Percentiles rank a stretch among this genome's conserved stretches.
Evolutionary conservation across 2,888 invertebrate species (phyloP).

Genomic region (Pseudococcus longispinus): DNA sequence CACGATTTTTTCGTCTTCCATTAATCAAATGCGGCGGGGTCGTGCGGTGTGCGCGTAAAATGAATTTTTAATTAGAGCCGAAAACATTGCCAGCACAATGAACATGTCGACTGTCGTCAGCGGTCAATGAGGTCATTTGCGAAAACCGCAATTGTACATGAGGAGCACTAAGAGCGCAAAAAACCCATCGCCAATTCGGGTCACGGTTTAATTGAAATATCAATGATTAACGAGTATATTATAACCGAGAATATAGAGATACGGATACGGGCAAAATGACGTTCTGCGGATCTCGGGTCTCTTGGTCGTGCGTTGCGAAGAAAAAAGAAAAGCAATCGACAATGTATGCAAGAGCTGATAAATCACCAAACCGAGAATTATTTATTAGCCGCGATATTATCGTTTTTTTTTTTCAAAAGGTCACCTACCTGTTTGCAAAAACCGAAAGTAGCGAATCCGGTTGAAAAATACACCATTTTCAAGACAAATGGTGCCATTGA

Average conservation of each 20-base stretch:
- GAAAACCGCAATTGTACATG: background rate
- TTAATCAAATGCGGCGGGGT: background rate
- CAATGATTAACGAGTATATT: slow-evolving; percentile 47
- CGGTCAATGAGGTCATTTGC: slow-evolving; percentile 35
- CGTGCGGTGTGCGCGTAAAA: slow-evolving; percentile 5
- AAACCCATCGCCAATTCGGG: slow-evolving; percentile 29
- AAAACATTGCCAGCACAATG: slow-evolving; percentile 7
- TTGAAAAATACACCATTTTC: background rate
- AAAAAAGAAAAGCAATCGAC: background rate
- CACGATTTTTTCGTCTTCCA: background rate
- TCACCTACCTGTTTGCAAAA: slow-evolving; percentile 40
- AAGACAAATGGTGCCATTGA: background rate
- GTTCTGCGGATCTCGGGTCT: background rate
- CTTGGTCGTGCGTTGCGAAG: background rate
- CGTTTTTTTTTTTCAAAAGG: background rate
- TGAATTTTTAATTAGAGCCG: slow-evolving; percentile 32
- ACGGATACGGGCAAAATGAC: slow-evolving; percentile 9
- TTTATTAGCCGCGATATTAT: slow-evolving; percentile 22
- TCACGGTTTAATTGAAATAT: slow-evolving; percentile 54
- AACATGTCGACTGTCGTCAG: slow-evolving; percentile 18
- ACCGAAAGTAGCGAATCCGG: slow-evolving; percentile 4
- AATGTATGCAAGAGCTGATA: background rate
- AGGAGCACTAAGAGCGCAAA: background rate
- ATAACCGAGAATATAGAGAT: background rate
- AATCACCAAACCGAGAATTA: background rate